These are phyloP conservation scores for Callimorpha dominula DNA, from an alignment of 2,888 invertebrate genomes.

Conservation along the genomic window DNA sequence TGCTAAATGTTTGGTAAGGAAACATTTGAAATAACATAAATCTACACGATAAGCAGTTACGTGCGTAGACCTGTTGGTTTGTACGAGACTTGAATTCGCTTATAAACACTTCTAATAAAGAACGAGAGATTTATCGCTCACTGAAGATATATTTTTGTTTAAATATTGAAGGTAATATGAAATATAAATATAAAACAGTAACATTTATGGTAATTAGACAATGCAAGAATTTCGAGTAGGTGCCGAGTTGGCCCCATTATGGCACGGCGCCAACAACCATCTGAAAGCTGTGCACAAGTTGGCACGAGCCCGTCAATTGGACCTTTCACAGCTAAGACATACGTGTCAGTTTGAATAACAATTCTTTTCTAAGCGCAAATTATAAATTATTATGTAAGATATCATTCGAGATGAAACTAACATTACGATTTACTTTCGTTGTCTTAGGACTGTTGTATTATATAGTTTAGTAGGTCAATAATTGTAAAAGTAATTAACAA, in stretches of 20 bases:
- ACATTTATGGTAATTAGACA: constrained; percentile 9
- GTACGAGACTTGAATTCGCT: neutral
- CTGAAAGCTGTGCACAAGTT: constrained; percentile 6
- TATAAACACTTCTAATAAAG: neutral
- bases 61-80: neutral
- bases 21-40: neutral
- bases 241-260: constrained; percentile 16
- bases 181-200: constrained; percentile 2
- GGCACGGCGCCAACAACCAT: constrained; percentile 34
- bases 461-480: neutral
- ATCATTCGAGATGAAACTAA: too few species aligned
- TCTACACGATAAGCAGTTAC: neutral
- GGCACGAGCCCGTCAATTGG: neutral
- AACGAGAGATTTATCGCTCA: neutral
- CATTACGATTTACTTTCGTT: too few species aligned
- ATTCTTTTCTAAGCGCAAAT: neutral
- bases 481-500: neutral
- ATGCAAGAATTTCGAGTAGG: constrained; percentile 13
- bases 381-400: too few species aligned
- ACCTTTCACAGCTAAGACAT: neutral
- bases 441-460: neutral
- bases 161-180: constrained; percentile 1
- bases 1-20: neutral
- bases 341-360: neutral
- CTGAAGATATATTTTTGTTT: neutral